Percentiles rank a stretch among this genome's conserved stretches.
Evolutionary conservation across 2,888 invertebrate species (phyloP).

Genomic region (Pachliopta kotzebuea): DNA sequence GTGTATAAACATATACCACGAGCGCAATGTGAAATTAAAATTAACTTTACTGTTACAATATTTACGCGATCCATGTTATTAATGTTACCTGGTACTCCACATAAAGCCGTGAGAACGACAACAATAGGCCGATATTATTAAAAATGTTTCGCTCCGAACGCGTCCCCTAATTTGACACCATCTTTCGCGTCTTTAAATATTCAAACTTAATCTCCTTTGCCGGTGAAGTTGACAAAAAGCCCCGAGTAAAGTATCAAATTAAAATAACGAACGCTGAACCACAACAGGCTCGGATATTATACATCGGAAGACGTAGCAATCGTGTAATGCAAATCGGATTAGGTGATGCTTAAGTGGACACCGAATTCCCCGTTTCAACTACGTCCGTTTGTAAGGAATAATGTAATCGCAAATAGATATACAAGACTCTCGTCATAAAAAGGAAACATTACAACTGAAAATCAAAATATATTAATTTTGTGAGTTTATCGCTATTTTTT

Average conservation of each 20-base stretch:
- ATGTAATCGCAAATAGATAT: too few relatives aligned
- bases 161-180: conserved; percentile 36
- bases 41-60: conserved; percentile 1
- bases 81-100: conserved; percentile 16
- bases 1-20: too few relatives aligned
- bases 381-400: not conserved
- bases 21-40: too few relatives aligned
- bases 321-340: not conserved
- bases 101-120: conserved; percentile 19
- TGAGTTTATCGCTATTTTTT: too few relatives aligned
- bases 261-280: conserved; percentile 24
- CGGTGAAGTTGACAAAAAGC: conserved; percentile 30
- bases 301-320: conserved; percentile 1
- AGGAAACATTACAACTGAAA: too few relatives aligned
- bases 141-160: conserved; percentile 33
- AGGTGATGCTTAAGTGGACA: not conserved
- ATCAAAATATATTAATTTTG: too few relatives aligned
- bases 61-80: conserved; percentile 16
- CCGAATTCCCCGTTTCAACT: not conserved
- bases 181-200: conserved; percentile 38
- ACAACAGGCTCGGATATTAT: conserved; percentile 11
- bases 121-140: conserved; percentile 24
- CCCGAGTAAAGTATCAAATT: conserved; percentile 12
- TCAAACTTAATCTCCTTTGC: conserved; percentile 40
- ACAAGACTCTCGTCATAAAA: too few relatives aligned